Evolutionary conservation across 2,888 invertebrate genomes (phyloP), one percentile per base, ranked within the genome.

Genomic region (Alentia gelatinosa): DNA sequence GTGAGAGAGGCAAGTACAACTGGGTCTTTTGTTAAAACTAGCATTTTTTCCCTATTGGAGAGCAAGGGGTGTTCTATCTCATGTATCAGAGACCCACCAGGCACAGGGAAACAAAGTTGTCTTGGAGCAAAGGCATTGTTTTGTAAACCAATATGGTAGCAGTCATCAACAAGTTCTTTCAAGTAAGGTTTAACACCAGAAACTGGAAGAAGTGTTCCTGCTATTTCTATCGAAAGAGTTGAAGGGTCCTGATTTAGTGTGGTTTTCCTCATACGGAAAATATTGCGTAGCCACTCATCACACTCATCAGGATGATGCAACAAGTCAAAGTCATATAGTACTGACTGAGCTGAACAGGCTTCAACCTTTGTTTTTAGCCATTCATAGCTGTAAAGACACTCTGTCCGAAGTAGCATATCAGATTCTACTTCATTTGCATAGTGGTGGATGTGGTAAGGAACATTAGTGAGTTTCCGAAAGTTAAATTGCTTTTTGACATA

Each of bases 281-380:
- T 37, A n/a, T 47, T 26, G 15, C 68, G 15, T 23, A 47, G 33
- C 42, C 33, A 47, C 15, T 47, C 50, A 35, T 98, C 98, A 12
- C 99, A 96, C 96, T 99, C 99, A 94, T 98, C 98, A 94, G 94
- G 94, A 12, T 94, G 92, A 26, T 91, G 91, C 0, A 90, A 23
- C 37, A 94, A 63, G 37, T 92, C 92, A 94, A 98, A 99, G 96
- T 99, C 99, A 5, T 98, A 98, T 1, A 99, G 96, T 0, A 99
- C 98, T 0, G 98, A 98, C 96, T 99, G 99, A n/a, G 99, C 96
- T 0, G 99, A 99, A 94, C 98, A 99, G 94, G 98, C 98, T 93
- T 98, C 98, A 0, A 99, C 97, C 95, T 99, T 99, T 0, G 98
- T 98, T 95, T 98, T 98, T 0, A 99, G 97, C 98, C 99, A 99